Evolutionary conservation across 2,797 vertebrate genomes (phyloP).

Genomic region (Hippoglossus hippoglossus): DNA sequence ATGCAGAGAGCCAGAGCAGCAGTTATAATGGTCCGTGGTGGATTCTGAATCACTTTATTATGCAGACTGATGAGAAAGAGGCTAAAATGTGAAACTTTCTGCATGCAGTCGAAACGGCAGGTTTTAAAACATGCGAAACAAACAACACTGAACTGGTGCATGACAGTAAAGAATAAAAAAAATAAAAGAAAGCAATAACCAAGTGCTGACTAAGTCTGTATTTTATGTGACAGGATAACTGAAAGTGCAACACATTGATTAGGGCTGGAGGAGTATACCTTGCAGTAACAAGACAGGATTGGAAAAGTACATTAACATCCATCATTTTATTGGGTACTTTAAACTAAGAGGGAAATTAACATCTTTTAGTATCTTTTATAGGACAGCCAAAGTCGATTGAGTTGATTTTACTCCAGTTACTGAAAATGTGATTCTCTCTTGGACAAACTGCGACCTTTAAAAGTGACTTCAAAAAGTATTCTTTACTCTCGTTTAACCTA

Average conservation of each 20-base stretch:
- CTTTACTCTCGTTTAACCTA: neutral
- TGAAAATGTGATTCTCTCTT: conserved; percentile 25
- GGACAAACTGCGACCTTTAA: conserved; percentile 5
- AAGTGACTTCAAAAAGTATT: neutral
- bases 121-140: conserved; percentile 33
- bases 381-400: neutral
- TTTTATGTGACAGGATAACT: conserved; percentile 34
- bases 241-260: conserved; percentile 24
- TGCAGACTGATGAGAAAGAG: conserved; percentile 24
- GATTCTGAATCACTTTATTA: conserved; percentile 46
- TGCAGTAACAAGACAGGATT: conserved; percentile 12
- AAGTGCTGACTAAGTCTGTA: conserved; percentile 27
- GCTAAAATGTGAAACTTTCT: conserved; percentile 18
- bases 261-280: neutral
- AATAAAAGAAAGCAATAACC: conserved; percentile 30
- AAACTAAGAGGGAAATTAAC: conserved; percentile 15
- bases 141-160: conserved; percentile 14
- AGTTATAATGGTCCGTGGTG: conserved; percentile 33
- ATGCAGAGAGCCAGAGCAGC: conserved; percentile 34
- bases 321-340: conserved; percentile 21
- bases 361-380: neutral
- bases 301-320: conserved; percentile 28
- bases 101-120: conserved; percentile 1
- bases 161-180: conserved; percentile 29
- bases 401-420: neutral